Evolutionary conservation across 1,140 invertebrate genomes (phyloP), one percentile per base, ranked within the genome.

Genomic region (Drosophila kepulauana): DNA sequence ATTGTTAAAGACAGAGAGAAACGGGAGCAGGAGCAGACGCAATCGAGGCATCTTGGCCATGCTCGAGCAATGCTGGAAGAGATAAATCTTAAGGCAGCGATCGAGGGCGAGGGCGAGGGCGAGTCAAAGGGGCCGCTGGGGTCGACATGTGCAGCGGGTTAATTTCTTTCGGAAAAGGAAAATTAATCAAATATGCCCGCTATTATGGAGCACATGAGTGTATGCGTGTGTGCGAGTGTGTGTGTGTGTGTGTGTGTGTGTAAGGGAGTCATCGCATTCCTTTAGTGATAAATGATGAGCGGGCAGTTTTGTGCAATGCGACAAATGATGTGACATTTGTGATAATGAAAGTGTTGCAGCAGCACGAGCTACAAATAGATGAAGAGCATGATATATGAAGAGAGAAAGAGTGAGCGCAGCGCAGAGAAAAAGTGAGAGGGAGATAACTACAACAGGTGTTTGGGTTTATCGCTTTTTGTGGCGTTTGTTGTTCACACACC

Each of bases 151-250:
- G 81, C 88, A 77, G 90, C 74, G 79, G 89, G 88, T 91, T 91
- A 91, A 91, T 91, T 91, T 91, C 90, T 91, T 91, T 91, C 91
- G 90, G 86, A 91, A 91, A 90, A 91, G 75, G 81, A 81, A 75
- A 91, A 91, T 91, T 91, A 91, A 91, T 91, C 91, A 91, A 91
- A 81, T 79, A 81, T 88, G 71, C 69, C 75, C 56, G 71, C 67
- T 86, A 81, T 73, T 52, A 67, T 43, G 15, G 30, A 16, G 43
- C 10, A 33, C 10, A 2, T 64, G 81, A 59, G 70, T 28, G 48
- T 65, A 43, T 16, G 66, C 30, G 28, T 52, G 48, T 65, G 48
- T 16, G 66, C 16, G 28, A 38, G 63, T 45, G 46, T 57, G 58
- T 64, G 57, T 63, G 66, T 45, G 58, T 62, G 57, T 41, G 35